Base-by-base conservation (phyloP, 2,113 vertebrate species). In the Solenodon paradoxus region DNA sequence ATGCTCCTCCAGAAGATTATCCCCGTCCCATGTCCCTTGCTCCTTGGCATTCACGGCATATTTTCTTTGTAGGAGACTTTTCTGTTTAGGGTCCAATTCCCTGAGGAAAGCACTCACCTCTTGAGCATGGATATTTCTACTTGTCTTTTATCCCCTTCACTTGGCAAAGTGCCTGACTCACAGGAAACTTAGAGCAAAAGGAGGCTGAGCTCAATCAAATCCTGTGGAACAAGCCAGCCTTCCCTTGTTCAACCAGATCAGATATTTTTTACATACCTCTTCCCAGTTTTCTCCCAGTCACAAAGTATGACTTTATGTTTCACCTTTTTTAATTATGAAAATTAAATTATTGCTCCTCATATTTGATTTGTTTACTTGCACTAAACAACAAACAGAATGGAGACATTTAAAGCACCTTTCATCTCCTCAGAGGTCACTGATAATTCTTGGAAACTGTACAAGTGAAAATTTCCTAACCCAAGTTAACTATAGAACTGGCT, bases 401-500 rank as follows among this genome's bases (percentile, higher is more conserved):
- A 80, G 10, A 7, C 49, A 61, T 59, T 92, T 75, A 57, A 95
- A 42, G 4, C 13, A 81, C n/a, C 47, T 92, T 74, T 55, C 64
- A n/a, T 92, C 82, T 77, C 78, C 47, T 59, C 30, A 88, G 22
- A 16, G 9, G n/a, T 42, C 63, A 7, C 1, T 49, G 35, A 30
- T 66, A 74, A 84, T 87, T 92, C 20, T 90, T 74, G 71, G 17
- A 94, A 92, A 30, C 85, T 95, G 59, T 95, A 42, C 24, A 85
- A 45, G 49, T 84, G 86, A 91, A 91, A 88, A 85, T 95, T 95
- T 93, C 45, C 74, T 95, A 95, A 96, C n/a, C 28, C 63, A 81
- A 94, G 57, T 3, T 93, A 69, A 93, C 77, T 88, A 5, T 61
- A 35, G 92, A 96, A 95, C 86, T 85, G 68, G 35, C 64, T 90